These are phyloP conservation scores for Geococcyx californianus DNA, from an alignment of 2,113 vertebrate genomes.

Conservation along the genomic window DNA sequence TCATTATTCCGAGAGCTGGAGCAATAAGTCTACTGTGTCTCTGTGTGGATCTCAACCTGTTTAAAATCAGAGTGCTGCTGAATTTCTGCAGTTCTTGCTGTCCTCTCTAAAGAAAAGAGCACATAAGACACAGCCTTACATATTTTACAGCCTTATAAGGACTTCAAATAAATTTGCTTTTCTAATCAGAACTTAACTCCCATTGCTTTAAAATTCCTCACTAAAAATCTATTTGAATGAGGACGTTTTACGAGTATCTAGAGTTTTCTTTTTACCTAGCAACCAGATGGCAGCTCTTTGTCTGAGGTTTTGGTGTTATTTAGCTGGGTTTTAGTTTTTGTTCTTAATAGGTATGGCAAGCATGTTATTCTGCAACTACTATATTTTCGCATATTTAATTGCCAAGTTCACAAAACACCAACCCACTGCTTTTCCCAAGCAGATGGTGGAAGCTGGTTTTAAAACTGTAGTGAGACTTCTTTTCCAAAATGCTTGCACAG, in stretches of 20 bases:
- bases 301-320: conserved; percentile 29
- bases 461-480: conserved; percentile 50
- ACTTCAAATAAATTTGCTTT: neutral
- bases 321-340: conserved; percentile 37
- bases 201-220: neutral
- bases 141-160: neutral
- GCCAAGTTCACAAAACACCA: conserved; percentile 51
- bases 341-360: conserved; percentile 53
- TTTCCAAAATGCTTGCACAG: conserved; percentile 65
- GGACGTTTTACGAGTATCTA: neutral
- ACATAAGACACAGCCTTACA: neutral
- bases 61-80: neutral
- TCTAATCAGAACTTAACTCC: neutral
- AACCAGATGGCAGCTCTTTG: conserved; percentile 54
- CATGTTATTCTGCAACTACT: conserved; percentile 30
- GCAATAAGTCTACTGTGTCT: neutral
- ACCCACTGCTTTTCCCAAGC: conserved; percentile 50
- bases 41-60: neutral
- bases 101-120: neutral
- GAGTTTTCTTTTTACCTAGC: conserved; percentile 41
- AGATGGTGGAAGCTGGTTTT: conserved; percentile 72
- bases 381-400: conserved; percentile 70
- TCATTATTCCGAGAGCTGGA: neutral
- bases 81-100: neutral
- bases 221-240: neutral